Base-by-base conservation (phyloP, 2,888 invertebrate species). In the Chromoteleia sp. region DNA sequence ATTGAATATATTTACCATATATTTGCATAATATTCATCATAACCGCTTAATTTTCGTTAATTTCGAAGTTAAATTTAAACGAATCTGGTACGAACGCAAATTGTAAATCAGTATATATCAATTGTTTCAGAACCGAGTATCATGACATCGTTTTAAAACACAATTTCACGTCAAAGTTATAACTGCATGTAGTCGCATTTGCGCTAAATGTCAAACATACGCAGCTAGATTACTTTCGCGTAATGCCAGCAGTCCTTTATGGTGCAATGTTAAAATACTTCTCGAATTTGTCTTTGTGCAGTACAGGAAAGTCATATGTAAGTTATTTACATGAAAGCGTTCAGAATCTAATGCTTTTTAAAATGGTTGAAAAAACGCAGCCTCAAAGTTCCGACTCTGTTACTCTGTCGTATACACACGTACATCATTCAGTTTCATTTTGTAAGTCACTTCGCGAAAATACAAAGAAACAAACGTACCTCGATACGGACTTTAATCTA, bases 231-330 rank as follows among this genome's bases (percentile, higher is more conserved):
- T 68, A 56, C 54, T 56, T 56, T 56, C n/a, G 43, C 65, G 29
- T 30, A 45, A 29, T 15, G 14, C 6, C 19, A 12, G 54, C 56
- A 50, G 43, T 48, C 48, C 70, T 48, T 58, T 58, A 45, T 25
- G 25, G n/a, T 12, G 25, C 58, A 58, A 58, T 25, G 58, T 58
- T 70, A 48, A 17, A 48, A 70, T 70, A 70, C 58, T 70, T 70
- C 70, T 48, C 29, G 70, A 48, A 36, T 70, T 70, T 70, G 70
- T 70, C 70, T 70, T 70, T 70, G 58, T 58, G 54, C 25, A 48
- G 48, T 54, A 36, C 48, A 36, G 41, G 39, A 70, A 70, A 54
- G 68, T 56, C 45, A 39, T 58, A 39, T 58, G 68, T 45, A 70
- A 70, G 70, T 58, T 70, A 58, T 56, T 70, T 70, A 48, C 70